Evolutionary conservation across 2,113 vertebrate species (phyloP).

Genomic region (Nipponia nippon): DNA sequence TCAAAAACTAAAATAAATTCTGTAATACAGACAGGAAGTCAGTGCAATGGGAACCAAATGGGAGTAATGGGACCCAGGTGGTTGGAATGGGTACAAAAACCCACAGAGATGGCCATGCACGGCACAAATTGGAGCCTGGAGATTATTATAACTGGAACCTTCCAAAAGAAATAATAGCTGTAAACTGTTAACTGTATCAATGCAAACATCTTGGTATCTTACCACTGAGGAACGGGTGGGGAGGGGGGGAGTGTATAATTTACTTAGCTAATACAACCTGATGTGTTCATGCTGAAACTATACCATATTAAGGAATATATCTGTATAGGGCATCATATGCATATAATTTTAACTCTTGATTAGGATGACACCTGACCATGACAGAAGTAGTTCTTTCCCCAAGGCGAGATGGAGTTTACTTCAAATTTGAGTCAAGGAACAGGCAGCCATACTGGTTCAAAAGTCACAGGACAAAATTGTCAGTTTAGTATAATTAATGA

Average conservation of each 20-base stretch:
- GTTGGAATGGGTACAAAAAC: slow-evolving; percentile 51
- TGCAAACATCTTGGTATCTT: not conserved
- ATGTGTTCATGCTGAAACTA: not conserved
- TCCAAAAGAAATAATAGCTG: not conserved
- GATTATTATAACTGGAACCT: slow-evolving; percentile 7
- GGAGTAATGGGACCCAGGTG: slow-evolving; percentile 56
- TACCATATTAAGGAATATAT: not conserved
- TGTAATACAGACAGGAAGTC: slow-evolving; percentile 33
- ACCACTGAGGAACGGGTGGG: not conserved
- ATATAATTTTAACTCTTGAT: not conserved
- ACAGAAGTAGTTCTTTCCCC: not conserved
- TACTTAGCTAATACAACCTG: not conserved
- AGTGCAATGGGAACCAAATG: slow-evolving; percentile 52
- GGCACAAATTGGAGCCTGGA: not conserved
- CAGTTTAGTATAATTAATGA: not conserved
- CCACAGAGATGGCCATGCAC: not conserved
- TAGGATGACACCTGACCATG: not conserved
- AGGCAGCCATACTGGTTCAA: not conserved
- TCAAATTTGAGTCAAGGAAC: not conserved
- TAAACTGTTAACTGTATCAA: not conserved
- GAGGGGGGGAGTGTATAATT: not conserved
- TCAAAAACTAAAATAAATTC: slow-evolving; percentile 38
- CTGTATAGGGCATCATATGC: not conserved
- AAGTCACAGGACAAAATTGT: not conserved
- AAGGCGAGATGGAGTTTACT: not conserved